phyloP scores from a whole-genome alignment of 2,888 invertebrate genomes.

The Cataglyphis rosenhaueri region DNA sequence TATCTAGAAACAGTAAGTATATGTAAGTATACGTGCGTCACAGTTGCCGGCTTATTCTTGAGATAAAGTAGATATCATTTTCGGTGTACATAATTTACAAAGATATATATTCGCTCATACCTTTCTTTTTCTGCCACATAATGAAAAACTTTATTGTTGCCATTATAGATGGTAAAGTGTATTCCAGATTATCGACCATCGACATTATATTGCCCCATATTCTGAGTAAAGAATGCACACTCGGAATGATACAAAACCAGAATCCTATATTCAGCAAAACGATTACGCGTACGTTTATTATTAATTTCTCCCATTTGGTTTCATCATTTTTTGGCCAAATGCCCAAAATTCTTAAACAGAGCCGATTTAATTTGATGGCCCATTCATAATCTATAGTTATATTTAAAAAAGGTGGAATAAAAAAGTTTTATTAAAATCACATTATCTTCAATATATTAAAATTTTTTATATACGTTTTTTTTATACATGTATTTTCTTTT shows the following conservation, averaged over 20 bases:
- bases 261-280: neutral
- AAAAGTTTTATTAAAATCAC: neutral
- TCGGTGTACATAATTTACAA: neutral
- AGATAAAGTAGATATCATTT: neutral
- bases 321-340: constrained; percentile 18
- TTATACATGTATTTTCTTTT: neutral
- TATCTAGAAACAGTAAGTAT: neutral
- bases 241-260: neutral
- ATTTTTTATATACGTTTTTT: neutral
- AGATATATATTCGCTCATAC: neutral
- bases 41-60: too few species aligned
- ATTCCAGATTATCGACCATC: constrained; percentile 28
- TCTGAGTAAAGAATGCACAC: neutral
- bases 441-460: neutral
- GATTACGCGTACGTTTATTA: neutral
- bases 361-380: constrained; percentile 29
- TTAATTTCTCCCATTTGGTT: neutral
- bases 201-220: constrained; percentile 13
- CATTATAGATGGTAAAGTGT: neutral
- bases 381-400: constrained; percentile 37
- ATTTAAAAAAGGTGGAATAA: neutral
- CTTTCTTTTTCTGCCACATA: neutral
- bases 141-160: neutral
- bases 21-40: neutral
- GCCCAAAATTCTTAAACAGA: neutral